Percentiles rank a stretch among this genome's conserved stretches.
Conservation (phyloP, 2,888 invertebrate species). For the Drosophila rubida region DNA sequence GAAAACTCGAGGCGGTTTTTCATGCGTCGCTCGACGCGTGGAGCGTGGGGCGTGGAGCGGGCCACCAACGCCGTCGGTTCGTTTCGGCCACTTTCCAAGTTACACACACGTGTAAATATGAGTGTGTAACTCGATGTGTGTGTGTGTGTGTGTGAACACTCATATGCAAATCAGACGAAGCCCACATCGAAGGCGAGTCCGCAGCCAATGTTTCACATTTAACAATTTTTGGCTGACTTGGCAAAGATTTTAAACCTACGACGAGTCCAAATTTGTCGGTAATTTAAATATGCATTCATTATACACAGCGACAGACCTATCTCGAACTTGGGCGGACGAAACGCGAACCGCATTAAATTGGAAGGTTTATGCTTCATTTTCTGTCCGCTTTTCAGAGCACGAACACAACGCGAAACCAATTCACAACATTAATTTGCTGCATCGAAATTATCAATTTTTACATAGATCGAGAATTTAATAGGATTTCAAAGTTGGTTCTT, state of each 20-base stretch:
- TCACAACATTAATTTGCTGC: neutral
- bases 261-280: constrained; percentile 57
- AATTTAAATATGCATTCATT: constrained; percentile 69
- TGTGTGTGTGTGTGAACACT: neutral
- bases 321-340: constrained; percentile 2
- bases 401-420: neutral
- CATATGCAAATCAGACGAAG: constrained; percentile 64
- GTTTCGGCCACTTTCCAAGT: constrained; percentile 51
- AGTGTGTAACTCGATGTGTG: too few species aligned
- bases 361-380: constrained; percentile 26
- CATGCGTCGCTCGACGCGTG: constrained; percentile 18
- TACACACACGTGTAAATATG: neutral
- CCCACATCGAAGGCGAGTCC: constrained; percentile 40
- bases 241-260: constrained; percentile 57
- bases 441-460: neutral
- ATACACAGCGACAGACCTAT: constrained; percentile 25
- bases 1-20: constrained; percentile 53
- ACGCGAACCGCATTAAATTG: constrained; percentile 24
- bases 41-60: constrained; percentile 29
- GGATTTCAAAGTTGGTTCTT: neutral
- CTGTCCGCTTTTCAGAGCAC: constrained; percentile 4
- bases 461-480: neutral
- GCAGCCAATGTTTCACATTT: constrained; percentile 44
- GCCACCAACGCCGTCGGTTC: constrained; percentile 52
- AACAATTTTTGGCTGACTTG: constrained; percentile 55